Evolutionary conservation across 2,113 vertebrate genomes (phyloP), one percentile per base, ranked within the genome.

Genomic region (Hystrix brachyura): DNA sequence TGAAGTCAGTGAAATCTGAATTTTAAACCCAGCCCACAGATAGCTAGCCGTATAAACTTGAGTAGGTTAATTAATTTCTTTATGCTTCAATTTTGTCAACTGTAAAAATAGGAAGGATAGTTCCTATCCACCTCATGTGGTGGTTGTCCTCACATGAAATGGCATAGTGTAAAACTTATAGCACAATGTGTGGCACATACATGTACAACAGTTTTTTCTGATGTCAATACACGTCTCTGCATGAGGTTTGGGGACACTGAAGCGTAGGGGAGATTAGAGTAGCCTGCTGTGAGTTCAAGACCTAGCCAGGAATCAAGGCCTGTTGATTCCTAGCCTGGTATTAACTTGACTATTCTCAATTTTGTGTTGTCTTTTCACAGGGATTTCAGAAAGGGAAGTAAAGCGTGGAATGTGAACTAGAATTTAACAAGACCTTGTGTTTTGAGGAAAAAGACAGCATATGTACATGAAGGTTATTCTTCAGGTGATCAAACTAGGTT

Each of bases 21-120:
- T 95, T 94, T 96, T 76, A 89, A 90, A 95, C 93, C 85, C 43
- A 90, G 38, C 25, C 74, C 76, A 83, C 87, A 96, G 53, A 83
- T 92, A 76, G 21, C 14, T 81, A 64, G 34, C 48, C 94, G 17
- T 83, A 55, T 96, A n/a, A 92, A 90, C 25, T 87, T 74, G 17
- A 79, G 76, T 79, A 29, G 15, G 29, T 79, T 79, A 79, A 65
- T 65, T 65, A 21, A 76, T 76, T 51, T 51, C 74, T 78, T 51
- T 78, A 78, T 78, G 46, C 14, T 7, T 78, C 46, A 51, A 29
- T 55, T 55, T 55, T 79, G 32, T 79, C 76, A 79, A 5, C 51
- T 55, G 53, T 55, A 79, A 79, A 79, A 79, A 34, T 79, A 93
- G 51, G 27, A 80, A 76, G 64, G 55, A 51, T 88, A 91, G 38